phyloP scores from a whole-genome alignment of 2,888 invertebrate genomes.

The Apocheima hispidaria region DNA sequence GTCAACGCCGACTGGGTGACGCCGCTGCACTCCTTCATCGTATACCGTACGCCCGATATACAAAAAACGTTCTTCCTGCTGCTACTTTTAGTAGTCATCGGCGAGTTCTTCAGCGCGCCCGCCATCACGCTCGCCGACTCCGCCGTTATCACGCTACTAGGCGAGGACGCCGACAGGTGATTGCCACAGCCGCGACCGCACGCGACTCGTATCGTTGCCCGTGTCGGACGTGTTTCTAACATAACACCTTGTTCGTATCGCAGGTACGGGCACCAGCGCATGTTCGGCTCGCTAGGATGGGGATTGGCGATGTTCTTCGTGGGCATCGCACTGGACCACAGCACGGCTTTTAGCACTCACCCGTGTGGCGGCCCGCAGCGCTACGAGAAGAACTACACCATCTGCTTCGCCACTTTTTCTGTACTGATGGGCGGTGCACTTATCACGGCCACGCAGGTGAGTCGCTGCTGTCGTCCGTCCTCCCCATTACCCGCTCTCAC shows the following conservation, averaged over 20 bases:
- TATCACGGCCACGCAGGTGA: conserved; percentile 95
- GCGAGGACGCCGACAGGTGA: conserved; percentile 93
- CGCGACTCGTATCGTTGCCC: no score
- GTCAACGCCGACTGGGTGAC: conserved; percentile 92
- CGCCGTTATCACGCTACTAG: conserved; percentile 95
- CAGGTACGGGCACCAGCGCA: conserved; percentile 97
- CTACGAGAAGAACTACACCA: conserved; percentile 98
- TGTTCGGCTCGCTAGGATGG: conserved; percentile 99
- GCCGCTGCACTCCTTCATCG: conserved; percentile 97
- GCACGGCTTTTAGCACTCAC: conserved; percentile 97
- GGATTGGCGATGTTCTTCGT: conserved; percentile 99
- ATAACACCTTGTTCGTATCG: not conserved
- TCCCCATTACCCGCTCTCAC: conserved; percentile 86
- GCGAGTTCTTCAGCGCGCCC: conserved; percentile 99
- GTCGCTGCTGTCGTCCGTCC: not conserved
- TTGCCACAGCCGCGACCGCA: not conserved
- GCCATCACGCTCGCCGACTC: conserved; percentile 98
- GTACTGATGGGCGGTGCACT: conserved; percentile 98
- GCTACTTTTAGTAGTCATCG: conserved; percentile 96
- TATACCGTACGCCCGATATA: conserved; percentile 95
- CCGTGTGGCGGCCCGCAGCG: conserved; percentile 95
- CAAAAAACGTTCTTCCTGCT: conserved; percentile 98
- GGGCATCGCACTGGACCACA: conserved; percentile 97
- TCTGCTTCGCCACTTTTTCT: conserved; percentile 99
- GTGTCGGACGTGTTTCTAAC: not conserved